Evolutionary conservation across 2,888 invertebrate species (phyloP).

Genomic region (Sphaeridia pumilis): DNA sequence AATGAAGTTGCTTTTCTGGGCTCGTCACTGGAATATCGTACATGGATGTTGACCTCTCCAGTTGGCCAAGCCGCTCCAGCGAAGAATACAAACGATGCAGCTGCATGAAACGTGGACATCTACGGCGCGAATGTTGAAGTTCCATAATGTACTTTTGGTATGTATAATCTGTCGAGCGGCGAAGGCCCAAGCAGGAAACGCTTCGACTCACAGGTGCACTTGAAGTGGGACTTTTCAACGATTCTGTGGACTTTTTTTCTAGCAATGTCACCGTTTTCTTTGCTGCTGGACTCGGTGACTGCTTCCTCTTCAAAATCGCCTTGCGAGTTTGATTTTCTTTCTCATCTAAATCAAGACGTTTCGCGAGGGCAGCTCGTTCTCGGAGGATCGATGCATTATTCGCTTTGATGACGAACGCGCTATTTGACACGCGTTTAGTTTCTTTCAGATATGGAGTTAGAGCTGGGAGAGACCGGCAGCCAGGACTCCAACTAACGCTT

Average conservation of each 20-base stretch:
- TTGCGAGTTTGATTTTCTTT: neutral
- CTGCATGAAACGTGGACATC: slow-evolving; percentile 69
- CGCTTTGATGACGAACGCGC: slow-evolving; percentile 20
- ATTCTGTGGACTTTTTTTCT: neutral
- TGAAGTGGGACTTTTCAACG: neutral
- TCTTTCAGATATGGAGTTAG: slow-evolving; percentile 33
- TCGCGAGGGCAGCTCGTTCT: slow-evolving; percentile 13
- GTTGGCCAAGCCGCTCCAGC: slow-evolving; percentile 68
- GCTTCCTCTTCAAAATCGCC: neutral
- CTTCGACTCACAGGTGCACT: slow-evolving; percentile 12
- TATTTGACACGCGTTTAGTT: slow-evolving; percentile 32
- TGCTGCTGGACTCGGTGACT: neutral
- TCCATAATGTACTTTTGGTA: slow-evolving; percentile 48
- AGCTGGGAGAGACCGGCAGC: slow-evolving; percentile 29
- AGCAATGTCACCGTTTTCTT: neutral
- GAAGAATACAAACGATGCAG: slow-evolving; percentile 73
- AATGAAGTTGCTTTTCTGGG: slow-evolving; percentile 72
- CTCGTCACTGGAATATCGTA: slow-evolving; percentile 47
- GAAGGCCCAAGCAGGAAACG: slow-evolving; percentile 28
- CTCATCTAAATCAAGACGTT: slow-evolving; percentile 14
- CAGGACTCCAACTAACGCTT: slow-evolving; percentile 5
- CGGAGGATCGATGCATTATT: slow-evolving; percentile 14
- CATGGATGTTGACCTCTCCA: slow-evolving; percentile 53
- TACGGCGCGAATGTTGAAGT: slow-evolving; percentile 51
- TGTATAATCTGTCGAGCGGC: slow-evolving; percentile 30